phyloP scores from a whole-genome alignment of 2,797 vertebrate genomes.

The Chromobotia macracanthus region DNA sequence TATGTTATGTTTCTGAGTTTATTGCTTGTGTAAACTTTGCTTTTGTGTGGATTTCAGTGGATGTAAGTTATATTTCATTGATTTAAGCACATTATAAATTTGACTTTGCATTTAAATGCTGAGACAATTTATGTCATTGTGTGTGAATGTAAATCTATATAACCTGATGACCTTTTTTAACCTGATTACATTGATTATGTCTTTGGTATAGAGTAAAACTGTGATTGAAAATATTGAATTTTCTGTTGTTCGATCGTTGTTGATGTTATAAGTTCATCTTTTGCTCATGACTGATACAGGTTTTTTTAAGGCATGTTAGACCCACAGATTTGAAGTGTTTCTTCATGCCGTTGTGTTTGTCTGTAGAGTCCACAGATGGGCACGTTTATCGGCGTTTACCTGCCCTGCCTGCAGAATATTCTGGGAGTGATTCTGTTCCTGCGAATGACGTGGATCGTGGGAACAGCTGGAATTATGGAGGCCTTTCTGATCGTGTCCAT shows the following conservation, averaged over 20 bases:
- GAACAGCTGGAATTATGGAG: slow-evolving; percentile 89
- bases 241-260: too few species aligned
- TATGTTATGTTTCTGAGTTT: background rate
- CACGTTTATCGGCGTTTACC: slow-evolving; percentile 96
- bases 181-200: too few species aligned
- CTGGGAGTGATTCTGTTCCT: slow-evolving; percentile 96
- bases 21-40: too few species aligned
- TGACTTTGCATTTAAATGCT: background rate
- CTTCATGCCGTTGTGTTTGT: background rate
- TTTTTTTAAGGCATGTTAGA: too few species aligned
- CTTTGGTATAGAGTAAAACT: too few species aligned
- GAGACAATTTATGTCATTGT: too few species aligned
- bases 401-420: slow-evolving; percentile 97
- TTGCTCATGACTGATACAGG: too few species aligned
- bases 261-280: too few species aligned
- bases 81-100: background rate
- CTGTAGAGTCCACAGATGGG: slow-evolving; percentile 91
- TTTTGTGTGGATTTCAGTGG: background rate
- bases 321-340: too few species aligned
- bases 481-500: slow-evolving; percentile 89
- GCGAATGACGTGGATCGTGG: slow-evolving; percentile 95
- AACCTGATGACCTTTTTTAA: too few species aligned
- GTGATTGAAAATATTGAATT: too few species aligned
- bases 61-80: background rate
- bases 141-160: too few species aligned